phyloP scores from a whole-genome alignment of 2,113 vertebrate genomes.

The Salvelinus alpinus region DNA sequence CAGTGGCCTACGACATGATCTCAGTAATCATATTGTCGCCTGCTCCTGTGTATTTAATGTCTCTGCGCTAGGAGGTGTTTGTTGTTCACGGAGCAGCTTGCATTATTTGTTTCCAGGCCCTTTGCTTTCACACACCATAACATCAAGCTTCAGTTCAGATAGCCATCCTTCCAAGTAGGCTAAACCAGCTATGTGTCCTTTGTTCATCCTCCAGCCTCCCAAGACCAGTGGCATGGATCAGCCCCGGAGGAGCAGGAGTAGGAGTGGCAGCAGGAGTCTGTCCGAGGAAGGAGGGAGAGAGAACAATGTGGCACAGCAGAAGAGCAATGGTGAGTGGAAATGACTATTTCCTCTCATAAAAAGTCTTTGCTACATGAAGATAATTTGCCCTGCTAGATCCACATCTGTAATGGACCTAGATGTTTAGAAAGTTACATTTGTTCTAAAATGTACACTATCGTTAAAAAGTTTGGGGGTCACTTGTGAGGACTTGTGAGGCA shows the following conservation, averaged over 20 bases:
- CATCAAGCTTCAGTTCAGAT: background rate
- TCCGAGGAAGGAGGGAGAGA: constrained; percentile 16
- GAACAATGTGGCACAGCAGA: background rate
- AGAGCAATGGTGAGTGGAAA: constrained; percentile 26
- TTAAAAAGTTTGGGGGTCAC: too few relatives aligned
- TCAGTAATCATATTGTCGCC: background rate
- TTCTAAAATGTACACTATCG: too few relatives aligned
- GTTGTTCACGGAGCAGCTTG: background rate
- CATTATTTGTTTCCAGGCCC: background rate
- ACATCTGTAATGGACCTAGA: background rate
- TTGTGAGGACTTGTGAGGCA: too few relatives aligned
- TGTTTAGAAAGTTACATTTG: too few relatives aligned
- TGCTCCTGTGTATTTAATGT: background rate
- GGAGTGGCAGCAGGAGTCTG: constrained; percentile 21
- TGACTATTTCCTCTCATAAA: too few relatives aligned
- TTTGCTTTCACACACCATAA: background rate
- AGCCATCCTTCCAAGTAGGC: background rate
- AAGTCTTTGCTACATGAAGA: too few relatives aligned
- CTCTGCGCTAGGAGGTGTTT: background rate
- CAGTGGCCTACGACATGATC: background rate
- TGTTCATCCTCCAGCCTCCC: constrained; percentile 16
- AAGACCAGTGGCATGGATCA: constrained; percentile 16
- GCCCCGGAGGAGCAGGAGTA: constrained; percentile 19
- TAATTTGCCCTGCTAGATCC: background rate
- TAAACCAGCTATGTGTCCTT: background rate